Evolutionary conservation across 2,113 vertebrate genomes (phyloP), one percentile per base, ranked within the genome.

Genomic region (Phoxinus phoxinus): DNA sequence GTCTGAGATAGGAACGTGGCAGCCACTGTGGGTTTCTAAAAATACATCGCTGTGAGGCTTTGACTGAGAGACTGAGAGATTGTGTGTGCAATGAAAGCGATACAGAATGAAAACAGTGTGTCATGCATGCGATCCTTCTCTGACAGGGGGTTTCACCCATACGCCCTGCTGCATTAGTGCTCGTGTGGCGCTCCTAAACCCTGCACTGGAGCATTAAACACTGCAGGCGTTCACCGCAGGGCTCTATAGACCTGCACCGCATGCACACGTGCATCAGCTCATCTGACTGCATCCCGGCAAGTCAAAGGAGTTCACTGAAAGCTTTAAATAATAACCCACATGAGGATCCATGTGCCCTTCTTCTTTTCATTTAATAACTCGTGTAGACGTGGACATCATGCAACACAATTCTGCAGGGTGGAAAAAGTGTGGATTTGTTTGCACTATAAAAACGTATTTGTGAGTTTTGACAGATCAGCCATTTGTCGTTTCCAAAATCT

Each of bases 81-180:
- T 63, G 77, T 17, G 30, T 78, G 59, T 1, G 41, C 77, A 15
- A 81, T 48, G 37, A 46, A 63, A 48, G 35, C 4, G 11, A 80
- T 25, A 61, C 51, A 12, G n/a, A n/a, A 37, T 17, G 63, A 65
- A 25, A 58, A 25, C 6, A 21, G 19, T 56, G 13, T 25, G 32
- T 58, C 30, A 27, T 17, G 51, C 51, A 37, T 56, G 75, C 30
- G 11, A 77, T 56, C 25, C 73, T 53, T 27, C 71, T 17, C 25
- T 76, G 74, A 30, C 46, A 23, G 48, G 53, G 75, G 75, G 51
- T 58, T 32, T 58, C 30, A 56, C 48, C 51, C 75, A 35, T n/a
- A 8, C 44, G 75, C 58, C n/a, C 58, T 80, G 51, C 83, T 84
- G 85, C 75, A 83, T 84, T 88, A 90, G 91, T 75, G 82, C 44